Base-by-base conservation (phyloP, 2,888 invertebrate genomes). In the Hydropsyche betteni region DNA sequence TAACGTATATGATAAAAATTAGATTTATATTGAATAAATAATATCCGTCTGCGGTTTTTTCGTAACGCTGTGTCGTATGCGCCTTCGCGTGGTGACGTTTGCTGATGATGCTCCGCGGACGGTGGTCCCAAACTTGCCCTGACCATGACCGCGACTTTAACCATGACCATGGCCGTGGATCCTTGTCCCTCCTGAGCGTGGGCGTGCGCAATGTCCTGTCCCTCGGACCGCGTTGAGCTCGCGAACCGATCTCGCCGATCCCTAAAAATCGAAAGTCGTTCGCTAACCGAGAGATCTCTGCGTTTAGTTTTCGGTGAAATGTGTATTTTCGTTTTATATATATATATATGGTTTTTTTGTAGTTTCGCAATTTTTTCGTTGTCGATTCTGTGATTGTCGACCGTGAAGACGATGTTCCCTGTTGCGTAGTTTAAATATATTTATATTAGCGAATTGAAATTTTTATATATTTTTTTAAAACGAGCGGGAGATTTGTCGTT, bases 31-130 rank as follows among this genome's bases (percentile, higher is more conserved):
- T 5, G 53, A 6, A 53, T 6, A 14, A 14, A 6, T 53, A 55
- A 33, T 36, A 34, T 36, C 34, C 34, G 64, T 44, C 64, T 64
- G 64, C 64, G 64, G 64, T 64, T 64, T 64, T 64, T 64, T 64
- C 64, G 34, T 12, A 36, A 64, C 64, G 64, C 64, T 64, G 64
- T 64, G 64, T 64, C 64, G 36, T 8, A 8, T 24, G 64, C n/a
- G 10, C 34, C 12, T 34, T 24, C 64, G 64, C 10, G 44, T 44
- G 44, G n/a, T 36, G 61, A 34, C 36, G 36, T 34, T 64, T 36
- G n/a, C 8, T 36, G 64, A 64, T 64, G 64, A 64, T 64, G 64
- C 36, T 36, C 44, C 44, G 44, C 44, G 44, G 44, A 10, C 44
- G 44, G 4, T 4, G 44, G 10, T 44, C 44, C 44, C 44, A 4